These are phyloP conservation scores for Cnemophilus loriae DNA, from an alignment of 2,113 vertebrate species.

Conservation along the genomic window DNA sequence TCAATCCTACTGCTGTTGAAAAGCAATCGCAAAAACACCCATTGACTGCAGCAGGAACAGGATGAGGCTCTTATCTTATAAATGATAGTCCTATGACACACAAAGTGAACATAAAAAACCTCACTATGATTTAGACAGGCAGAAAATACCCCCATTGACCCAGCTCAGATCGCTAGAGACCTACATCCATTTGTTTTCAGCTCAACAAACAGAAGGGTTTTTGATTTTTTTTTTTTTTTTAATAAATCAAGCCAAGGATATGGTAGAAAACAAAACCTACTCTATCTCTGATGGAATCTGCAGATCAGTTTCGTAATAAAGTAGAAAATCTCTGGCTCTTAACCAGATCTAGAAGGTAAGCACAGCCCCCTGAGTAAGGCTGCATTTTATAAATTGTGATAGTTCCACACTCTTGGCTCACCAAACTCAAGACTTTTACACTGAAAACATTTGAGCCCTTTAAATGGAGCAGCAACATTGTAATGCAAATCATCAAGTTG, in stretches of 20 bases:
- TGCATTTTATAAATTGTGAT: not conserved
- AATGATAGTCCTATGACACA: not conserved
- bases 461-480: not conserved
- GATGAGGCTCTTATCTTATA: not conserved
- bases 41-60: not conserved
- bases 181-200: not conserved
- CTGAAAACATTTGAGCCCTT: not conserved
- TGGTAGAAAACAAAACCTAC: not conserved
- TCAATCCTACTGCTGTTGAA: conserved; percentile 12
- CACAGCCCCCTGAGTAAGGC: not conserved
- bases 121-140: not conserved
- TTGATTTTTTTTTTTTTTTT: not conserved
- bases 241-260: not conserved
- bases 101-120: not conserved
- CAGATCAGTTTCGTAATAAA: not conserved
- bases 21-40: not conserved
- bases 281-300: not conserved
- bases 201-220: not conserved
- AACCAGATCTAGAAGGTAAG: not conserved
- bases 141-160: not conserved
- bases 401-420: not conserved
- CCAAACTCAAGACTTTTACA: not conserved
- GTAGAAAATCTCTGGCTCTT: not conserved
- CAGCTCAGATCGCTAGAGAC: not conserved
- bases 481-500: not conserved